These are phyloP conservation scores for Ammodytes dubius DNA, from an alignment of 2,113 vertebrate genomes.

Conservation along the genomic window DNA sequence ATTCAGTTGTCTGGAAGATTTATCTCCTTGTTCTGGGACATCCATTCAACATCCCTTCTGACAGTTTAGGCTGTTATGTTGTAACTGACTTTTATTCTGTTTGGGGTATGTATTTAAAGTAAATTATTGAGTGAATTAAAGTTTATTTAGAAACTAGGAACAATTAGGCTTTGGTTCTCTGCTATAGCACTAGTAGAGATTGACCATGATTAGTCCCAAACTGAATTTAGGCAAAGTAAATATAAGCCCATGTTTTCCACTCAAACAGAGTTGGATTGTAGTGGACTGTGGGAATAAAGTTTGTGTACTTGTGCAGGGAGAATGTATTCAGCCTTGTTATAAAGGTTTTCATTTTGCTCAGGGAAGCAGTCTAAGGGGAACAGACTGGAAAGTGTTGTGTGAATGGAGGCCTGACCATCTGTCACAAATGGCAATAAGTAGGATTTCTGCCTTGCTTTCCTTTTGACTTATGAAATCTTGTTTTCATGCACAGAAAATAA, in stretches of 20 bases:
- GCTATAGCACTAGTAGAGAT: neutral
- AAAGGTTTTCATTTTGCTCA: conserved; percentile 77
- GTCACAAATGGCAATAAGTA: conserved; percentile 52
- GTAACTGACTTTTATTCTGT: neutral
- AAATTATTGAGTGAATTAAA: no score
- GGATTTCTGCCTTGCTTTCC: conserved; percentile 50
- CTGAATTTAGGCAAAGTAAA: conserved; percentile 42
- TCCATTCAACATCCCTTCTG: neutral
- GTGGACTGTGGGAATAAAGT: conserved; percentile 62
- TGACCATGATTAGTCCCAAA: neutral
- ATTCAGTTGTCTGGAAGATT: conserved; percentile 69
- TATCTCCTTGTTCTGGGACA: conserved; percentile 49
- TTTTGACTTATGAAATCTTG: conserved; percentile 33
- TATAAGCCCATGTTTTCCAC: conserved; percentile 38
- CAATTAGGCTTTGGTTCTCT: neutral
- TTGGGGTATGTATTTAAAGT: neutral
- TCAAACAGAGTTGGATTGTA: conserved; percentile 43
- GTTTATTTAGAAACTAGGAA: neutral
- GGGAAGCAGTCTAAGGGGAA: conserved; percentile 72
- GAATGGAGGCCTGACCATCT: conserved; percentile 77
- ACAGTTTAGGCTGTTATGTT: neutral
- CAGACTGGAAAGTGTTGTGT: conserved; percentile 64
- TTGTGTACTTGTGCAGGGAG: conserved; percentile 50
- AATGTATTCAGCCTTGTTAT: conserved; percentile 66
- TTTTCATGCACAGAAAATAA: conserved; percentile 36